Evolutionary conservation across 2,797 vertebrate species (phyloP), one percentile per base, ranked within the genome.

Genomic region (Typhlichthys eigenmanni): DNA sequence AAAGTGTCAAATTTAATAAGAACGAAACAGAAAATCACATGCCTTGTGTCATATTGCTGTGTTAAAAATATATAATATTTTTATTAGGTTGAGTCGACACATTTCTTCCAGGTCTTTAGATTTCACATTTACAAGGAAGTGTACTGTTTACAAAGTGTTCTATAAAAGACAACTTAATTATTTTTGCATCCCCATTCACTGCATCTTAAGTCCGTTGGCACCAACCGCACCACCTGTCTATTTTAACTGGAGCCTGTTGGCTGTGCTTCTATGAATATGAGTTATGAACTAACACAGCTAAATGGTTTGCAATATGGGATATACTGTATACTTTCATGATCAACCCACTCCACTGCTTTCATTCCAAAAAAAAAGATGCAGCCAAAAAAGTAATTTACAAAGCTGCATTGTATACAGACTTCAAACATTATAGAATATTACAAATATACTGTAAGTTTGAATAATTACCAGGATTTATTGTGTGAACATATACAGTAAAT

Each of bases 201-300:
- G 45, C 45, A 64, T 58, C 7, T 67, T 55, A 71, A 66, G 52
- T 65, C 69, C 55, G 34, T 13, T 75, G 80, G 68, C 71, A 70
- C 60, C 73, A 69, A 56, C 69, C 50, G 60, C 56, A 76, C 60
- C 69, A 75, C 78, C 74, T 86, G 71, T 65, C 68, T 60, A 55
- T 66, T 79, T 76, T 76, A 79, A 83, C 48, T 69, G 61, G 71
- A 80, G 70, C 60, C 43, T 66, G 70, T 71, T 89, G 83, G 86
- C 81, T 58, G 55, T 13, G n/a, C 71, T 76, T 64, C 72, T 6
- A 62, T 55, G 49, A 68, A 69, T 55, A 46, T 57, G 51, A 77
- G 47, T 65, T 73, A 72, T 62, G 13, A 72, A 72, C 62, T 68
- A 66, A 69, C 74, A 55, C 55, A 65, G 60, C 71, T 59, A 74